Evolutionary conservation across 2,113 vertebrate species (phyloP).

Genomic region (Prochilodus magdalenae): DNA sequence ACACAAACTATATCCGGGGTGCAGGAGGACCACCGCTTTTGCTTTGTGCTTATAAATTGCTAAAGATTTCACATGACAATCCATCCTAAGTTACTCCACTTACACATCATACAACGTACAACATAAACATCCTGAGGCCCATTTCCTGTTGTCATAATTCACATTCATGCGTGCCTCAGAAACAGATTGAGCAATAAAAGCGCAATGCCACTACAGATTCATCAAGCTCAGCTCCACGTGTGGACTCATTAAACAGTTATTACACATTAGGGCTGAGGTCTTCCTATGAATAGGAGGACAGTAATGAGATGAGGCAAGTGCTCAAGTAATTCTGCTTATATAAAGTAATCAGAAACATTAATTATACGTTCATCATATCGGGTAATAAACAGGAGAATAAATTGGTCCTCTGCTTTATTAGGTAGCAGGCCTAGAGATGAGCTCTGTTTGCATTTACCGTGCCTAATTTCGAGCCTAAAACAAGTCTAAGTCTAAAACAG

Average conservation of each 20-base stretch:
- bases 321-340: slow-evolving; percentile 25
- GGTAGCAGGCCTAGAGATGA: too few species aligned
- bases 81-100: not conserved
- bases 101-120: not conserved
- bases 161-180: not conserved
- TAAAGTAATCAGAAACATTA: slow-evolving; percentile 21
- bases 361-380: not conserved
- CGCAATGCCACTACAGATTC: slow-evolving; percentile 11
- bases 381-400: not conserved
- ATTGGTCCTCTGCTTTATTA: too few species aligned
- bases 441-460: too few species aligned
- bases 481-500: too few species aligned
- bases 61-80: not conserved
- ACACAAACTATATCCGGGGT: too few species aligned
- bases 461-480: too few species aligned
- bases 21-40: not conserved
- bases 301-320: slow-evolving; percentile 4
- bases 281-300: slow-evolving; percentile 8
- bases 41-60: not conserved
- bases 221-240: slow-evolving; percentile 12
- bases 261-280: not conserved
- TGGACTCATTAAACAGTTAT: slow-evolving; percentile 23
- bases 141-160: not conserved
- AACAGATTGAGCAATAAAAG: slow-evolving; percentile 6
- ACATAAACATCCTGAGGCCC: not conserved